Conservation (phyloP, 2,113 vertebrate species). For the Struthio camelus region DNA sequence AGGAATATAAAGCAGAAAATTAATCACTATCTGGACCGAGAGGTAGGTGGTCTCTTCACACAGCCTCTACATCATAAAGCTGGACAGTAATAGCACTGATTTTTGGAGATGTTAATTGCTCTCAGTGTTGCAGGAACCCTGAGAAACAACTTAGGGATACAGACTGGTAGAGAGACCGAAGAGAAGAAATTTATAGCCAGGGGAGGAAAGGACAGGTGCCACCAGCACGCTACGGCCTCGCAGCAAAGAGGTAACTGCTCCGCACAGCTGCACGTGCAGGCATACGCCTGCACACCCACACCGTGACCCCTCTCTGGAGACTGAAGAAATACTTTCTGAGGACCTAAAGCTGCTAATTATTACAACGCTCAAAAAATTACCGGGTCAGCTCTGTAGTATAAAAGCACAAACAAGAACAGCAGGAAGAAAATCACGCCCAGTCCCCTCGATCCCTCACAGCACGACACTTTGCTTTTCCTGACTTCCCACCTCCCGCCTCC, state of each 20-base stretch:
- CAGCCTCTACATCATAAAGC: neutral
- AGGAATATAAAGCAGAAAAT: neutral
- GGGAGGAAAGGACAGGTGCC: too few relatives aligned
- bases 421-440: accelerated
- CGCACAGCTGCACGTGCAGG: accelerated
- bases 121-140: neutral
- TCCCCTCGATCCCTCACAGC: too few relatives aligned
- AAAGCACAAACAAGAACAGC: neutral
- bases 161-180: accelerated
- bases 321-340: neutral
- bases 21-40: neutral
- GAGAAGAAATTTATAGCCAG: accelerated
- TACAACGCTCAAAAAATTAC: neutral
- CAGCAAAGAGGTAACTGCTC: neutral
- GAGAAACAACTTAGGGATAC: neutral
- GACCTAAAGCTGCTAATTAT: neutral
- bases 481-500: too few relatives aligned
- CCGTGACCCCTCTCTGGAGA: neutral
- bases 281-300: neutral
- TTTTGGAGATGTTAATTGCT: neutral
- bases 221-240: accelerated
- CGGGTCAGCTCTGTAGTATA: neutral
- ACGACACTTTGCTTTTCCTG: neutral
- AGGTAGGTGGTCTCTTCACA: neutral
- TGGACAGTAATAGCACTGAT: accelerated